Conservation (phyloP, 2,113 vertebrate species). For the Neomonachus schauinslandi region DNA sequence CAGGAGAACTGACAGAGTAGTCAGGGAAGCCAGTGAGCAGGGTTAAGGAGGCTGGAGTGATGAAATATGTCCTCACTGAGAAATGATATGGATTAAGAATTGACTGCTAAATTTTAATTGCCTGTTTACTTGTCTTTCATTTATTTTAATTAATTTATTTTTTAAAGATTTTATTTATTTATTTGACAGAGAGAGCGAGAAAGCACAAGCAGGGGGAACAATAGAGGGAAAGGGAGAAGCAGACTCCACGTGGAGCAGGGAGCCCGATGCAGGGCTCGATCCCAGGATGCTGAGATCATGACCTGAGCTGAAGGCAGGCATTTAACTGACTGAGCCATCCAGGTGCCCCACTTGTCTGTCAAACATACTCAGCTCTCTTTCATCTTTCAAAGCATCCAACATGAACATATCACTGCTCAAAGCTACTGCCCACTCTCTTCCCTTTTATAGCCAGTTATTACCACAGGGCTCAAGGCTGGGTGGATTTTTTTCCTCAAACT, state of each 20-base stretch:
- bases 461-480: not conserved
- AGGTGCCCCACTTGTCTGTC: not conserved
- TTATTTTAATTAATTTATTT: no score
- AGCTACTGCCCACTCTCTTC: not conserved
- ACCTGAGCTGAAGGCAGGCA: no score
- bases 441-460: not conserved
- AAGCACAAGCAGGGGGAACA: no score
- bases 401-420: not conserved
- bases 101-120: not conserved
- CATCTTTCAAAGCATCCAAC: not conserved
- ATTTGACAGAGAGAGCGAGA: no score
- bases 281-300: no score
- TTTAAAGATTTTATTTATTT: no score
- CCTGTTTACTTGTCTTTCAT: not conserved
- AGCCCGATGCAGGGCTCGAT: no score
- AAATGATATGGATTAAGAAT: not conserved
- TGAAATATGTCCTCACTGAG: not conserved
- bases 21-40: not conserved
- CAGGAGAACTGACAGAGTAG: not conserved
- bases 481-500: not conserved
- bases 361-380: not conserved
- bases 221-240: no score
- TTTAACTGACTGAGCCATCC: no score
- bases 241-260: no score
- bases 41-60: not conserved